Conservation (phyloP, 2,888 invertebrate species). For the Phengaris alcon region DNA sequence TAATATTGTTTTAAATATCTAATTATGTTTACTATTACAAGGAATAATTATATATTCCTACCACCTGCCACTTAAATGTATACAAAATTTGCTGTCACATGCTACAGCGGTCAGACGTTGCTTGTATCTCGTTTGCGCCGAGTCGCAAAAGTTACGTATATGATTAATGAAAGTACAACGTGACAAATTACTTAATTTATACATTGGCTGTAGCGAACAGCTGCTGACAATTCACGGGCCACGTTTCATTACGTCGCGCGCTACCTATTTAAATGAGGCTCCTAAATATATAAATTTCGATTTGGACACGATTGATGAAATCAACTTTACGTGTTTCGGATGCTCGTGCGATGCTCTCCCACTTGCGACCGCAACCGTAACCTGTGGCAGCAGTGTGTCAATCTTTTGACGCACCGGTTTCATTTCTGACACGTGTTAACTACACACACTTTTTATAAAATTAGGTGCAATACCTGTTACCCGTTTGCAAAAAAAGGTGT, state of each 20-base stretch:
- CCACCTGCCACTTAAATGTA: too few relatives aligned
- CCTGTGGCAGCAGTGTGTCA: too few relatives aligned
- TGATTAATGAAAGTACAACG: slow-evolving; percentile 25
- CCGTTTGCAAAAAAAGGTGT: too few relatives aligned
- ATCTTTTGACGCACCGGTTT: neutral
- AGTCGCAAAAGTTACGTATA: neutral
- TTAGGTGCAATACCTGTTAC: too few relatives aligned
- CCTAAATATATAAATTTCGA: neutral
- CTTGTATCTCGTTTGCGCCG: neutral
- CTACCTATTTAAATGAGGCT: neutral
- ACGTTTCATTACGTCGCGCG: slow-evolving; percentile 57
- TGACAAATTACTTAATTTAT: slow-evolving; percentile 52
- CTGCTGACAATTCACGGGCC: slow-evolving; percentile 61
- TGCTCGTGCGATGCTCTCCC: too few relatives aligned
- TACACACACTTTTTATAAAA: too few relatives aligned
- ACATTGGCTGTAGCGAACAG: slow-evolving; percentile 56
- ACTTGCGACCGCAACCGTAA: too few relatives aligned
- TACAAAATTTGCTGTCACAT: too few relatives aligned
- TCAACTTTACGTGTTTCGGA: neutral
- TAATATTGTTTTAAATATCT: too few relatives aligned
- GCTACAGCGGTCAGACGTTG: too few relatives aligned
- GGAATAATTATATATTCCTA: too few relatives aligned
- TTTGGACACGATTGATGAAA: neutral
- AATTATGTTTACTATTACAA: too few relatives aligned
- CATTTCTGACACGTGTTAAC: neutral